Conservation (phyloP, 2,113 vertebrate species). For the Chionomys nivalis region DNA sequence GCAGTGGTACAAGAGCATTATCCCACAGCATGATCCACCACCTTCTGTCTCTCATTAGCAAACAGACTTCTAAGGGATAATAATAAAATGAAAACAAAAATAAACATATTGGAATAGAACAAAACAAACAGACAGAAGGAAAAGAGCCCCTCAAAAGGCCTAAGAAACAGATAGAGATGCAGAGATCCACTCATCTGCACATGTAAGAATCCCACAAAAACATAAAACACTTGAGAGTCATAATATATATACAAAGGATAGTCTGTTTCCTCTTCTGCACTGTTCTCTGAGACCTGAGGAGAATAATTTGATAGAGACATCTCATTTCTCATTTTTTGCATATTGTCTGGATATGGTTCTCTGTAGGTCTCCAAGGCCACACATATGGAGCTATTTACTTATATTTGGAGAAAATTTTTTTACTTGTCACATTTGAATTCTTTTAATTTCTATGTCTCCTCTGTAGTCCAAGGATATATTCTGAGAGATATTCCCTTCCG, state of each 20-base stretch:
- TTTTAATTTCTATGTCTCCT: constrained; percentile 24
- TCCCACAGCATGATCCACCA: no score
- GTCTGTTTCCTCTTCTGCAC: neutral
- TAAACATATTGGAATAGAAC: neutral
- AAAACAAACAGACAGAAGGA: neutral
- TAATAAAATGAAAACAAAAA: neutral
- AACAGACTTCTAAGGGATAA: neutral
- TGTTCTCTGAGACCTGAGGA: neutral
- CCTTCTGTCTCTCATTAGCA: neutral
- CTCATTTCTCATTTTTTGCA: neutral
- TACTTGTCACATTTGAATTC: neutral
- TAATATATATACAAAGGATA: neutral
- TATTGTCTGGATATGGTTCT: neutral
- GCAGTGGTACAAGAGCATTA: no score
- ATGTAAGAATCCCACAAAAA: neutral
- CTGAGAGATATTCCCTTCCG: neutral
- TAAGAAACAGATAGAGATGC: neutral
- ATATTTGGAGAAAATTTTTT: neutral
- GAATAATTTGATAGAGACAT: neutral
- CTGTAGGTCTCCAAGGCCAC: neutral
- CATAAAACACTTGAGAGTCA: neutral
- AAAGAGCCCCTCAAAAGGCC: neutral
- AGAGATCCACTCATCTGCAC: neutral
- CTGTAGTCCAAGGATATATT: neutral
- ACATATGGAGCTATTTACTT: neutral